phyloP scores from a whole-genome alignment of 2,113 vertebrate genomes.

The Trochalopteron elliotii region DNA sequence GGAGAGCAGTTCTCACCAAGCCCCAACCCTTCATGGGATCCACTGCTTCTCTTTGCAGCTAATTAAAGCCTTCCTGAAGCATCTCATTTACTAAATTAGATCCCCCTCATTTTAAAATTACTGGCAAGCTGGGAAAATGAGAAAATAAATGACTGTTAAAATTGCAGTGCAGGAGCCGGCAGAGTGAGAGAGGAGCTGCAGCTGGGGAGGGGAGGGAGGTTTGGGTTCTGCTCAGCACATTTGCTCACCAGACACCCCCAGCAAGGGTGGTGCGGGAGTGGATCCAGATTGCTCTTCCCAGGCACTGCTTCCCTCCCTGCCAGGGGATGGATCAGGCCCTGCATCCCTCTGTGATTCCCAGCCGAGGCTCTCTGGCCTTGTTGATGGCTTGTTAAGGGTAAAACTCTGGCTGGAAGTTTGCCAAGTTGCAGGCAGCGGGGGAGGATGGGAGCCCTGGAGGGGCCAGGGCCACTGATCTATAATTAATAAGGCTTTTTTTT shows the following conservation, averaged over 20 bases:
- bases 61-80: conserved; percentile 5
- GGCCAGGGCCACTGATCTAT: not conserved
- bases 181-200: not conserved
- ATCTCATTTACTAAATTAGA: conserved; percentile 25
- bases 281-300: not conserved
- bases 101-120: not conserved
- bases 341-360: not conserved
- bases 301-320: not conserved
- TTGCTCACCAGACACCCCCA: not conserved
- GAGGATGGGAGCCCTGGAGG: not conserved
- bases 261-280: rapidly evolving
- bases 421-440: rapidly evolving
- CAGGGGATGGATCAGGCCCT: not conserved
- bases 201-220: not conserved
- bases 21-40: not conserved
- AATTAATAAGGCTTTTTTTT: not conserved
- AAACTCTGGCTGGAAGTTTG: not conserved
- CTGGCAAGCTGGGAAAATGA: not conserved
- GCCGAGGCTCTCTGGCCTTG: not conserved
- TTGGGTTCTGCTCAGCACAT: not conserved
- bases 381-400: not conserved
- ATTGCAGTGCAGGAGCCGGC: not conserved
- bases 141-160: not conserved
- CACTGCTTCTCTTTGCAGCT: not conserved
- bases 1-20: not conserved